Conservation (phyloP, 2,888 invertebrate species). For the Colletes collaris region DNA sequence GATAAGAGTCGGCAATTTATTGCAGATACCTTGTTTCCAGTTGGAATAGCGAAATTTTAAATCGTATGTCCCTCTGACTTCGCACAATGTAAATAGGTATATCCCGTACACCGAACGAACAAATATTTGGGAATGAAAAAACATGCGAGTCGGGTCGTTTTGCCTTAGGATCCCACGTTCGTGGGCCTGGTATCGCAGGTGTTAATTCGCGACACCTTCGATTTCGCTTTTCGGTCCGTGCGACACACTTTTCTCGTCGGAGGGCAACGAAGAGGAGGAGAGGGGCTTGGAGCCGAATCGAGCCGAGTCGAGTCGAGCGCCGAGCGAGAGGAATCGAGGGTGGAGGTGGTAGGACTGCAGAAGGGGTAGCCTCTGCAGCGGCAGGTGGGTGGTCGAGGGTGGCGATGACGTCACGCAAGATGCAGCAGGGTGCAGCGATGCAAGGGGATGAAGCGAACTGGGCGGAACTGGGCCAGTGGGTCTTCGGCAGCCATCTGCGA, state of each 20-base stretch:
- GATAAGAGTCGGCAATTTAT: too few species aligned
- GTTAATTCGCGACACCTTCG: slow-evolving; percentile 23
- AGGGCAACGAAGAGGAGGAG: slow-evolving; percentile 3
- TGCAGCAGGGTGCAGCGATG: slow-evolving; percentile 76
- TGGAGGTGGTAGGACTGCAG: slow-evolving; percentile 60
- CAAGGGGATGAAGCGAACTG: slow-evolving; percentile 75
- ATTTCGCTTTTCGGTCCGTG: slow-evolving; percentile 5
- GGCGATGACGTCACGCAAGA: slow-evolving; percentile 78
- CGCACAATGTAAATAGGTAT: too few species aligned
- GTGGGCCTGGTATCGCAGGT: background rate
- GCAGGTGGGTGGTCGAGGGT: slow-evolving; percentile 72
- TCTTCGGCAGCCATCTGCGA: slow-evolving; percentile 80
- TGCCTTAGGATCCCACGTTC: too few species aligned
- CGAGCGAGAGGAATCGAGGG: slow-evolving; percentile 19
- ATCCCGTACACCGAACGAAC: too few species aligned
- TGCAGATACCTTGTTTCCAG: too few species aligned
- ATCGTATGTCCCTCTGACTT: too few species aligned
- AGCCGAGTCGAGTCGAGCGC: slow-evolving; percentile 33
- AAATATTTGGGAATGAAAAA: too few species aligned
- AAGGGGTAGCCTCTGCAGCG: slow-evolving; percentile 69
- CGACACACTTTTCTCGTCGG: slow-evolving; percentile 1
- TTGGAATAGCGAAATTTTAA: too few species aligned
- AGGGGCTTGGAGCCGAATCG: slow-evolving; percentile 34
- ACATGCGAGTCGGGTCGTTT: too few species aligned
- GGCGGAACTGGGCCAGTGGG: slow-evolving; percentile 82